Conservation (phyloP, 2,888 invertebrate species). For the Cistogaster globosa region DNA sequence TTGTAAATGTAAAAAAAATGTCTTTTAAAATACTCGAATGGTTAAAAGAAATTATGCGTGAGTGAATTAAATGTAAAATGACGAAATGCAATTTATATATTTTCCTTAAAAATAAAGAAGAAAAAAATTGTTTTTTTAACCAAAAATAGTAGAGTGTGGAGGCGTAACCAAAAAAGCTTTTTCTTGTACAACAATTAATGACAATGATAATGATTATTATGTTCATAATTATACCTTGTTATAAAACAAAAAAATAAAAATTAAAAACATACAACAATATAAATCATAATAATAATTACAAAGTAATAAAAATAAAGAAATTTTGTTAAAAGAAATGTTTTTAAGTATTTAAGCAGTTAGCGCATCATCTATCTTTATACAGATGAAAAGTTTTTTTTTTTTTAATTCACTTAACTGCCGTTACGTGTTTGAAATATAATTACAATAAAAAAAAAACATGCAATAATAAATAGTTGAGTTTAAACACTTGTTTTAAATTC, state of each 20-base stretch:
- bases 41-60: constrained; percentile 28
- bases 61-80: constrained; percentile 15
- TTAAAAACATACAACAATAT: neutral
- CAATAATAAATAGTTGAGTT: constrained; percentile 3
- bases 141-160: constrained; percentile 33
- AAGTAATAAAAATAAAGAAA: constrained; percentile 30
- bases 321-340: constrained; percentile 17
- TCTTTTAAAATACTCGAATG: neutral
- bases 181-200: neutral
- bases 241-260: neutral
- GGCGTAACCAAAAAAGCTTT: constrained; percentile 60
- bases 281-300: constrained; percentile 2
- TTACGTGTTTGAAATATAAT: constrained; percentile 65
- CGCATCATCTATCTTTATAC: neutral
- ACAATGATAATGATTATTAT: constrained; percentile 9
- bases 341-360: neutral
- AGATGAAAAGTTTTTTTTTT: constrained; percentile 9
- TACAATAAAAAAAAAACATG: constrained; percentile 33
- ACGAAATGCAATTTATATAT: constrained; percentile 20
- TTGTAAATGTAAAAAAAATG: constrained; percentile 21
- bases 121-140: neutral
- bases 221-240: constrained; percentile 31
- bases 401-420: constrained; percentile 52
- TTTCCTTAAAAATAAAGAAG: neutral
- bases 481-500: constrained; percentile 3